phyloP scores from a whole-genome alignment of 2,797 vertebrate species.

The Heteromormyrus szaboi region DNA sequence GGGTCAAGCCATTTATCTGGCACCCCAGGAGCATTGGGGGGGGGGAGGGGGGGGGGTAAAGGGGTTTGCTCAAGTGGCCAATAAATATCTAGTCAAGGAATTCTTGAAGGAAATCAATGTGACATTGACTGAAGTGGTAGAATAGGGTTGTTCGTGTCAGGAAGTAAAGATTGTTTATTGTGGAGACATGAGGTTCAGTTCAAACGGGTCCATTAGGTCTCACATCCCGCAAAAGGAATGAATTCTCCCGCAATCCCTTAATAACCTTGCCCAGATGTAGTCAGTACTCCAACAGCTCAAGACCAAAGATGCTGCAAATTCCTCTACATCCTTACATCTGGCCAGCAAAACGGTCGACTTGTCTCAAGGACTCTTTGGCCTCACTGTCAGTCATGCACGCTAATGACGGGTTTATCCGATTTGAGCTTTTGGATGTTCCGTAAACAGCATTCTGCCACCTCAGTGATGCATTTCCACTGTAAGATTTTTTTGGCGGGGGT shows the following conservation, averaged over 20 bases:
- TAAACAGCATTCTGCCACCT: not conserved
- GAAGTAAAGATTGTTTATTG: not conserved
- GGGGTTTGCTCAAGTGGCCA: not conserved
- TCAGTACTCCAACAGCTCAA: not conserved
- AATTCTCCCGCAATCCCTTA: constrained; percentile 5
- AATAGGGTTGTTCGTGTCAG: not conserved
- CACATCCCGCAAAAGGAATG: not conserved
- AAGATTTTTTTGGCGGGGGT: not conserved
- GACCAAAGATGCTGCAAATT: not conserved
- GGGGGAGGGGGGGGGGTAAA: no score
- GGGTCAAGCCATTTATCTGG: not conserved
- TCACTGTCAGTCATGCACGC: not conserved
- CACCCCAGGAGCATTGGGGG: not conserved
- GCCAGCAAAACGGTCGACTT: not conserved
- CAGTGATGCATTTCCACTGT: not conserved
- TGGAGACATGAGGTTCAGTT: not conserved
- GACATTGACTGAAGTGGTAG: not conserved
- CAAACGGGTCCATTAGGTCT: not conserved
- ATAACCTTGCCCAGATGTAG: constrained; percentile 25
- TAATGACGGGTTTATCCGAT: not conserved
- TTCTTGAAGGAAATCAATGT: not conserved
- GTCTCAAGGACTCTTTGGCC: not conserved
- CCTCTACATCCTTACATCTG: not conserved
- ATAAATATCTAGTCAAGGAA: not conserved
- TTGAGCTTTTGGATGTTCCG: not conserved